phyloP scores from a whole-genome alignment of 2,888 invertebrate genomes.

The Caprella mutica region DNA sequence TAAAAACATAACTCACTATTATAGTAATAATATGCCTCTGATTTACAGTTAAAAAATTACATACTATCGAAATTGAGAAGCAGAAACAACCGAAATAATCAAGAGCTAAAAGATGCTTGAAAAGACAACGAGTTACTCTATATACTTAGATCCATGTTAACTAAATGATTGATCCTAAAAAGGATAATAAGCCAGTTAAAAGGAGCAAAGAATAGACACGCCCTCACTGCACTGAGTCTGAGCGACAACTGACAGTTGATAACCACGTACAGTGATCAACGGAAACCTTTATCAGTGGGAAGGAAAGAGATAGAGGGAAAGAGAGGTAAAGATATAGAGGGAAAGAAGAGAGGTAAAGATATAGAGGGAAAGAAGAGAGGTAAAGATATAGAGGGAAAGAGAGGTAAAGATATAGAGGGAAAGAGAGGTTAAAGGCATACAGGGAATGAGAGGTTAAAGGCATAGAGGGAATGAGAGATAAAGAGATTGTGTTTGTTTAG shows the following conservation, averaged over 20 bases:
- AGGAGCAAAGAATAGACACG: background rate
- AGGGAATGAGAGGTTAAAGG: background rate
- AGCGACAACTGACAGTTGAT: too few species aligned
- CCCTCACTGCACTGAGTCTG: background rate
- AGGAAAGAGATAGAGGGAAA: background rate
- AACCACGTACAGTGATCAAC: too few species aligned
- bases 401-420: background rate
- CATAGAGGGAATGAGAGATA: background rate
- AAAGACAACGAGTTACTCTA: too few species aligned
- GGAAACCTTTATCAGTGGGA: too few species aligned
- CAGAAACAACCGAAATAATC: too few species aligned
- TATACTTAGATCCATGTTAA: too few species aligned
- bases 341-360: background rate
- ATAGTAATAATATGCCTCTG: too few species aligned
- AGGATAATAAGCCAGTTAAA: background rate
- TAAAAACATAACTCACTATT: too few species aligned
- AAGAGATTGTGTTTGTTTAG: background rate
- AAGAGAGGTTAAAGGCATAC: background rate
- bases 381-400: conserved; percentile 1
- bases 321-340: background rate
- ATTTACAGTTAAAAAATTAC: too few species aligned
- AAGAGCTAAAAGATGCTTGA: too few species aligned
- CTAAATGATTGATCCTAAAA: too few species aligned
- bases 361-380: background rate
- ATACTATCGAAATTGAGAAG: too few species aligned